These are phyloP conservation scores for Pinna nobilis DNA, from an alignment of 1,140 invertebrate species.

Conservation along the genomic window DNA sequence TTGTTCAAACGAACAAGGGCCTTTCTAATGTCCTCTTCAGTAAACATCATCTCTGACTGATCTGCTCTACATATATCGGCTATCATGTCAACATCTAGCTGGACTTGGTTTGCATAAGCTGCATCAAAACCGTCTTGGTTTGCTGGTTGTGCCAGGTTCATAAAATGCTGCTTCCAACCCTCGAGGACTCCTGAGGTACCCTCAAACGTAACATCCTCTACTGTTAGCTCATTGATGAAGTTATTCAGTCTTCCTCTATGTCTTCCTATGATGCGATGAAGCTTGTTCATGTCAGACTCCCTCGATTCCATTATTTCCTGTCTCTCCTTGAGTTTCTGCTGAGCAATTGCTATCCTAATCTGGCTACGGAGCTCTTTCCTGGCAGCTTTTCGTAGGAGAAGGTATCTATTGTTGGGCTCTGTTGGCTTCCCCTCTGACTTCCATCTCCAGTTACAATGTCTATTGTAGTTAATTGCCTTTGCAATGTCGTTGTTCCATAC, in stretches of 20 bases:
- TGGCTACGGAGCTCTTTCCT: too few relatives aligned
- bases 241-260: background rate
- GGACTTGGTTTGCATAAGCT: background rate
- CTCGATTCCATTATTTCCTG: conserved; percentile 1
- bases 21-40: too few relatives aligned
- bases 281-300: background rate
- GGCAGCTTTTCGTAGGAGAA: too few relatives aligned
- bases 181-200: background rate
- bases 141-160: background rate
- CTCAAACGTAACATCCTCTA: background rate
- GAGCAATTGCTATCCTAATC: too few relatives aligned
- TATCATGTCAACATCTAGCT: background rate
- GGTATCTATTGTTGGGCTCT: too few relatives aligned
- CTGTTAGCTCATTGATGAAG: background rate
- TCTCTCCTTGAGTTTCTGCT: too few relatives aligned
- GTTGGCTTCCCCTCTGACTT: too few relatives aligned
- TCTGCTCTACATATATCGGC: background rate
- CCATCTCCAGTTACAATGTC: too few relatives aligned
- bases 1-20: too few relatives aligned
- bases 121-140: background rate
- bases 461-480: too few relatives aligned
- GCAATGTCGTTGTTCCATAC: too few relatives aligned
- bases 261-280: background rate
- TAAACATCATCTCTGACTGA: too few relatives aligned
- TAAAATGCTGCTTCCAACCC: conserved; percentile 1